Base-by-base conservation (phyloP, 2,888 invertebrate species). In the Lasius platythorax region DNA sequence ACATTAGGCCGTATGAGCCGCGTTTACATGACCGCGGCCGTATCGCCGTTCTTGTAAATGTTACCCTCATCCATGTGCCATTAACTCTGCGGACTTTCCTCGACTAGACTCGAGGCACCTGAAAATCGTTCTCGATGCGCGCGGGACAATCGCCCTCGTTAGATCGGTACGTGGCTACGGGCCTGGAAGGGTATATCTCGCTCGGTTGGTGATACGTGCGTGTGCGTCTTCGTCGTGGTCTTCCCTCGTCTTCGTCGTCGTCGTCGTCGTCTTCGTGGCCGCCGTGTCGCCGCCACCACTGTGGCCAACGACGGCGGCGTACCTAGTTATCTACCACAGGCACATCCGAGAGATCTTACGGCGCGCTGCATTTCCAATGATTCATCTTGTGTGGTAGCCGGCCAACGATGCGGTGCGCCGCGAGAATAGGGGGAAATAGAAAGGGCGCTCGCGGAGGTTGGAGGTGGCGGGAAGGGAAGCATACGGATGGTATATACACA, bases 301-400 rank as follows among this genome's bases (percentile, higher is more conserved):
- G 43, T 40, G 28, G 46, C 58, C 58, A 23, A 58, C 56, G 56
- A 43, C 15, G 76, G 56, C 75, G 46, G 37, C 82, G 63, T 85
- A 76, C 66, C 85, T 88, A 89, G 87, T 90, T 91, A 91, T 90
- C 89, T 87, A 87, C 84, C 86, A 89, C 86, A 83, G 72, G 87
- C 85, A 85, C 87, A 87, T 85, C 85, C 79, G 61, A 67, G 78
- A 87, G 87, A 87, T 91, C 90, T 86, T 87, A 88, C 83, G 78
- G 85, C 85, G 85, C 84, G 88, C 86, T 91, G 90, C 88, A 89
- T 90, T 91, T 90, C 84, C 92, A 92, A 92, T 92, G 92, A 92
- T 92, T 92, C 92, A 92, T 92, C 90, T 90, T 90, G 91, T 89
- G 89, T 88, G 91, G 90, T 91, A 88, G 90, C 85, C 82, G 64